Conservation (phyloP, 2,113 vertebrate genomes). For the Phylloscopus trochilus region DNA sequence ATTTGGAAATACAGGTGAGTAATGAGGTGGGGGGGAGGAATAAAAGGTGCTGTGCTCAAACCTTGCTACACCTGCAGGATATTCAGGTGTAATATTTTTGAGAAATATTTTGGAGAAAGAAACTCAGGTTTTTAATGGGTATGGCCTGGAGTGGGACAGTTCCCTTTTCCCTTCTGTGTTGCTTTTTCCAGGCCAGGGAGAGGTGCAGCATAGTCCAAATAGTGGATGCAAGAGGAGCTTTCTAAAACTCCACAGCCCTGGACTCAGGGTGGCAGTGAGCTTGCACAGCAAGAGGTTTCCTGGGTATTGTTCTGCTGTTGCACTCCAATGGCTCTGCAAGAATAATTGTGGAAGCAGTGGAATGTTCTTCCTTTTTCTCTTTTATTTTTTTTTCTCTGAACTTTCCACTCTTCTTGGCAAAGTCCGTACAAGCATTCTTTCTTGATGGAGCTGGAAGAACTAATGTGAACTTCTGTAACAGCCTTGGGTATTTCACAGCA, state of each 20-base stretch:
- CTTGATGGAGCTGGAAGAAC: not conserved
- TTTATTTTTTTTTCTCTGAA: not conserved
- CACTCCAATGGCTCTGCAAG: not conserved
- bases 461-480: not conserved
- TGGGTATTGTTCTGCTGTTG: not conserved
- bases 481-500: not conserved
- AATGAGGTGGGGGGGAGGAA: fast-evolving
- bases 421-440: not conserved
- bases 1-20: not conserved
- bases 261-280: not conserved
- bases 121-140: not conserved
- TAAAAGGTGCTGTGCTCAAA: not conserved
- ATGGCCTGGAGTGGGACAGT: not conserved
- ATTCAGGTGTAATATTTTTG: not conserved
- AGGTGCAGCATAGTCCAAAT: not conserved
- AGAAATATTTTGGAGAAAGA: not conserved
- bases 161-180: not conserved
- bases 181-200: not conserved
- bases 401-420: not conserved
- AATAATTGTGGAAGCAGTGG: not conserved
- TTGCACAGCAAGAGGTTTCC: not conserved
- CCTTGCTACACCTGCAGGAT: not conserved
- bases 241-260: not conserved
- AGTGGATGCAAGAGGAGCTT: not conserved
- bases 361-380: not conserved